Base-by-base conservation (phyloP, 2,797 vertebrate species). In the Taenioides sp. region DNA sequence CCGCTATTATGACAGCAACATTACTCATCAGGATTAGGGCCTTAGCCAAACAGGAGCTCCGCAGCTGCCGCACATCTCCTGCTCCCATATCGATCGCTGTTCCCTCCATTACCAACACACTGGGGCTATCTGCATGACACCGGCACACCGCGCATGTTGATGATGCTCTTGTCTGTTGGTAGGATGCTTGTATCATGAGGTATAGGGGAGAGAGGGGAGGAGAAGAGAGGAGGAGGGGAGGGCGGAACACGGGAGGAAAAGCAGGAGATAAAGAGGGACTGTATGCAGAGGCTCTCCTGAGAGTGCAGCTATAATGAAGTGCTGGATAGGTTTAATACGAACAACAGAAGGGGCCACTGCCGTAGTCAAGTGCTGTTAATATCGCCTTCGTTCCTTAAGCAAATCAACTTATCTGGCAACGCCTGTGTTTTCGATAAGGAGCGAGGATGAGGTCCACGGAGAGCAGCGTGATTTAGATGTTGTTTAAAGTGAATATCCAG, bases 1-100 rank as follows among this genome's bases (percentile, higher is more conserved):
- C 87, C 18, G 86, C 94, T 95, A 94, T 98, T 98, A 98, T 98
- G 97, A 98, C 97, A 97, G 96, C 92, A 86, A 92, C 96, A 96
- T 98, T 96, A 95, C 95, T 97, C 97, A 97, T 94, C 94, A 94
- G 95, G 95, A 96, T 94, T 92, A 94, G 93, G 93, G 91, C 91
- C 43, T 66, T 83, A 85, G 88, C 89, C 70, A 86, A 91, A 92
- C 91, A 87, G 86, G 87, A 88, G 91, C 86, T 92, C 90, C 91
- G 88, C 81, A 6, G 84, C 93, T 77, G 90, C 90, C 93, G 90
- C 86, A 20, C 91, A 92, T 94, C 89, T 94, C 91, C 92, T 85
- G 89, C 88, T 93, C 91, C 91, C 91, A 17, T 93, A 95, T 98
- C 87, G 95, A 96, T 96, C 91, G 83, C 91, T 89, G 90, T 88